Conservation (phyloP, 2,797 vertebrate genomes). For the Eutrigla gurnardus region DNA sequence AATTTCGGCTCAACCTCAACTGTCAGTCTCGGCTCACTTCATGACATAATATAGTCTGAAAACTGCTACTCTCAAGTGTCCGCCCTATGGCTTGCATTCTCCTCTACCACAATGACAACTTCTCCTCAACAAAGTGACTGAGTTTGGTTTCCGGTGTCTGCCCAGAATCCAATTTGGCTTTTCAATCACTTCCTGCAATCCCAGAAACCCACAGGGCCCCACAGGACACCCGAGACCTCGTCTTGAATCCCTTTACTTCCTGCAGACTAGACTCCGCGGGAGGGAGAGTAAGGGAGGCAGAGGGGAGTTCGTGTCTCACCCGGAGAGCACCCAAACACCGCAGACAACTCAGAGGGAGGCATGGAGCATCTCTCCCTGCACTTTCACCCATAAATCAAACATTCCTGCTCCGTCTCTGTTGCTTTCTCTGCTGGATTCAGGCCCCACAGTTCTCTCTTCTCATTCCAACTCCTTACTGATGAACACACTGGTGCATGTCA, state of each 20-base stretch:
- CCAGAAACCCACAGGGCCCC: conserved; percentile 69
- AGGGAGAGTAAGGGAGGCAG: conserved; percentile 26
- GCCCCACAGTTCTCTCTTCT: conserved; percentile 36
- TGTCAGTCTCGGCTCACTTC: conserved; percentile 1
- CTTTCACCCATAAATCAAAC: conserved; percentile 69
- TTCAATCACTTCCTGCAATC: conserved; percentile 73
- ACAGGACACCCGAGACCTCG: conserved; percentile 69
- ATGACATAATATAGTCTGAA: conserved; percentile 8
- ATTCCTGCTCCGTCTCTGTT: conserved; percentile 32
- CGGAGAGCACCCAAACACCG: conserved; percentile 68
- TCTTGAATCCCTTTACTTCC: conserved; percentile 76
- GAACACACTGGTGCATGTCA: conserved; percentile 41
- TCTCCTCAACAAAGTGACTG: conserved; percentile 34
- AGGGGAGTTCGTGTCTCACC: conserved; percentile 54
- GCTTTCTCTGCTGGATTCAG: conserved; percentile 16
- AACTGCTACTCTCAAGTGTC: conserved; percentile 24
- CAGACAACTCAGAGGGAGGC: conserved; percentile 54
- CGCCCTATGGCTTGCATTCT: conserved; percentile 37
- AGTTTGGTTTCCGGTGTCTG: conserved; percentile 54
- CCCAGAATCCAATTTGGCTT: conserved; percentile 52
- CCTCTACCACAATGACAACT: conserved; percentile 55
- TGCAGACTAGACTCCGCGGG: conserved; percentile 75
- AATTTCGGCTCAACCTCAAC: too few relatives aligned
- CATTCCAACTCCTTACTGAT: conserved; percentile 24
- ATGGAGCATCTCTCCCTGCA: conserved; percentile 52